A percentile compares a stretch with the other conserved stretches of the same genome.
These are phyloP conservation scores for Notodonta ziczac DNA, from an alignment of 2,888 invertebrate genomes.

Conservation along the genomic window DNA sequence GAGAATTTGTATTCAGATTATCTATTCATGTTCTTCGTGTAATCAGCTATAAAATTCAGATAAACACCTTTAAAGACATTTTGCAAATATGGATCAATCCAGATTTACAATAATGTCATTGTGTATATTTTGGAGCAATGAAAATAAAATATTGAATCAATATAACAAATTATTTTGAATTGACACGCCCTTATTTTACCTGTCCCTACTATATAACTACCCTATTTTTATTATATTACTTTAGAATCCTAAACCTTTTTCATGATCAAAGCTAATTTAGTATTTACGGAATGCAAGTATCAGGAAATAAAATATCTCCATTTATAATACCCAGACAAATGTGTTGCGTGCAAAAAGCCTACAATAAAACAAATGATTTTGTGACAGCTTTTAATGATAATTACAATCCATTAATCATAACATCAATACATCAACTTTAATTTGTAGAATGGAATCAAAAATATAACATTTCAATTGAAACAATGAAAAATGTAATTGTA, in stretches of 20 bases:
- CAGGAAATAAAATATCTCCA: too few species aligned
- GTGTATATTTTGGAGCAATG: slow-evolving; percentile 84
- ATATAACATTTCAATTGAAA: slow-evolving; percentile 36
- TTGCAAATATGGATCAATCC: slow-evolving; percentile 72
- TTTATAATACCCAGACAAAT: not conserved
- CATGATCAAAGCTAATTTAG: too few species aligned
- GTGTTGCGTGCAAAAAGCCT: not conserved
- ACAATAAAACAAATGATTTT: too few species aligned
- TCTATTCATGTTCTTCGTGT: slow-evolving; percentile 79
- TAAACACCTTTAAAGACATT: slow-evolving; percentile 77
- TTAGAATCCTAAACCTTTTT: too few species aligned
- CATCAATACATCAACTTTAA: slow-evolving; percentile 39
- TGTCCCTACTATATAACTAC: too few species aligned
- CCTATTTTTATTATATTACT: too few species aligned
- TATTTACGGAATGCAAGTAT: too few species aligned
- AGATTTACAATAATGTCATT: slow-evolving; percentile 78
- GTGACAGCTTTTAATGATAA: slow-evolving; percentile 41
- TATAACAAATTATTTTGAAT: slow-evolving; percentile 48
- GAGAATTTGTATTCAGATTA: slow-evolving; percentile 71
- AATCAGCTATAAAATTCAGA: slow-evolving; percentile 78
- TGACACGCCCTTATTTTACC: slow-evolving; percentile 11
- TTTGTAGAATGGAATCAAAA: slow-evolving; percentile 42
- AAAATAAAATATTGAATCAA: slow-evolving; percentile 82
- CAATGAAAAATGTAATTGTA: slow-evolving; percentile 38
- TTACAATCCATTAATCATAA: slow-evolving; percentile 45